A percentile compares a stretch with the other conserved stretches of the same genome.
These are phyloP conservation scores for Drosophila ezoana DNA, from an alignment of 2,888 invertebrate genomes.

Conservation along the genomic window DNA sequence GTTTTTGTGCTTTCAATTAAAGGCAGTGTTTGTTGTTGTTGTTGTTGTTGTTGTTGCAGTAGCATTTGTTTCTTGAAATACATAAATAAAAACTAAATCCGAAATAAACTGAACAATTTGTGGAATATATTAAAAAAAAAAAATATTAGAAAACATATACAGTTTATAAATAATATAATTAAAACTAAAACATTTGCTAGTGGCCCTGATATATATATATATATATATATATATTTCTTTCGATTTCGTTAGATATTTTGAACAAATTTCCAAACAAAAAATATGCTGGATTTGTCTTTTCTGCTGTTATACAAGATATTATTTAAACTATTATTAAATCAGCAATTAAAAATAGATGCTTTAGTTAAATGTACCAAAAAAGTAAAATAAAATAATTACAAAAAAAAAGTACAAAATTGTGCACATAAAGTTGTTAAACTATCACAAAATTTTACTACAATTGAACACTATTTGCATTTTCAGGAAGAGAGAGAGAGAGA, in stretches of 20 bases:
- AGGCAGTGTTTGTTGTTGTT: constrained; percentile 71
- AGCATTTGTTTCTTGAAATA: constrained; percentile 26
- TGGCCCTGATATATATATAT: constrained; percentile 49
- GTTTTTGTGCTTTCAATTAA: constrained; percentile 55
- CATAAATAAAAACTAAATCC: constrained; percentile 34
- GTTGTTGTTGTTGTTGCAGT: constrained; percentile 52
- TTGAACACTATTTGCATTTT: constrained; percentile 62
- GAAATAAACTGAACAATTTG: constrained; percentile 18
- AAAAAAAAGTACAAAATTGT: constrained; percentile 30
- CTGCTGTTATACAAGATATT: constrained; percentile 1
- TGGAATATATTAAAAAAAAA: constrained; percentile 16
- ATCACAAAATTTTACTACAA: constrained; percentile 68
- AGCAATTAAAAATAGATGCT: not conserved
- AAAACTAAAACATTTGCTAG: constrained; percentile 68
- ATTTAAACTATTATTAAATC: constrained; percentile 6
- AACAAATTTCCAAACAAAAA: constrained; percentile 6
- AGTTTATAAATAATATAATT: constrained; percentile 32
- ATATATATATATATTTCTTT: constrained; percentile 2
- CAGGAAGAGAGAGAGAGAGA: constrained; percentile 16
- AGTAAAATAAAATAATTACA: constrained; percentile 3
- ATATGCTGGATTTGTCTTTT: constrained; percentile 50
- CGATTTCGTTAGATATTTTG: constrained; percentile 1
- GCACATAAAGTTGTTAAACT: constrained; percentile 48
- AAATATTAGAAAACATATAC: constrained; percentile 13
- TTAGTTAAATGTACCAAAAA: not conserved